Conservation (phyloP, 2,113 vertebrate species). For the Tetraodon nigroviridis region DNA sequence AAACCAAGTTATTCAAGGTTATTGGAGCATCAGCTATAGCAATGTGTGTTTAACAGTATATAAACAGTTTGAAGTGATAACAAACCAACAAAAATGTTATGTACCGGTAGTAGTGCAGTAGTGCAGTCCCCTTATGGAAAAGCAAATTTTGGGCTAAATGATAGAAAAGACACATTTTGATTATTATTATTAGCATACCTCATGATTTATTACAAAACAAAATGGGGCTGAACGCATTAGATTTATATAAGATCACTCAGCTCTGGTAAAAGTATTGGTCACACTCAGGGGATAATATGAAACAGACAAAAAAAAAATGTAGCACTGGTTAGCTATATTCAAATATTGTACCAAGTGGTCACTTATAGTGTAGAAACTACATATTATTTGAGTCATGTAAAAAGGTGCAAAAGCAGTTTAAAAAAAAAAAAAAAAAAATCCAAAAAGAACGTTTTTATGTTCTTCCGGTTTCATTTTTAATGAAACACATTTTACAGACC, state of each 20-base stretch:
- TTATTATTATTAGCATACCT: no score
- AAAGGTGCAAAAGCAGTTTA: background rate
- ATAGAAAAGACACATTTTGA: no score
- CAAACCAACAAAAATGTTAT: no score
- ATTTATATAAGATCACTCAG: conserved; percentile 8
- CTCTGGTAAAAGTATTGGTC: conserved; percentile 32
- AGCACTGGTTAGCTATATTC: conserved; percentile 38
- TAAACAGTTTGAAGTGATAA: background rate
- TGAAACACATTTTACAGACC: conserved; percentile 5
- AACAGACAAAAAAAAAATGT: conserved; percentile 33
- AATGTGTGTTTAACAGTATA: conserved; percentile 8
- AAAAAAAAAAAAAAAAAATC: background rate
- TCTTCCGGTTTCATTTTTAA: conserved; percentile 9
- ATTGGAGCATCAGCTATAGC: background rate
- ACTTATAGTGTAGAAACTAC: background rate
- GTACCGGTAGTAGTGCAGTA: background rate
- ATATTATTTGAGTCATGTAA: conserved; percentile 23
- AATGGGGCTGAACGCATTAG: conserved; percentile 1
- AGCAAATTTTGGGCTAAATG: no score
- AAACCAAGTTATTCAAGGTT: background rate
- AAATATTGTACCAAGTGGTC: conserved; percentile 15
- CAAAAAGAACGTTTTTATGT: conserved; percentile 1
- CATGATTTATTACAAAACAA: no score
- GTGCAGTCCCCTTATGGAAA: background rate
- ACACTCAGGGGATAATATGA: conserved; percentile 54